Evolutionary conservation across 2,113 vertebrate genomes (phyloP).

Genomic region (Willisornis vidua): DNA sequence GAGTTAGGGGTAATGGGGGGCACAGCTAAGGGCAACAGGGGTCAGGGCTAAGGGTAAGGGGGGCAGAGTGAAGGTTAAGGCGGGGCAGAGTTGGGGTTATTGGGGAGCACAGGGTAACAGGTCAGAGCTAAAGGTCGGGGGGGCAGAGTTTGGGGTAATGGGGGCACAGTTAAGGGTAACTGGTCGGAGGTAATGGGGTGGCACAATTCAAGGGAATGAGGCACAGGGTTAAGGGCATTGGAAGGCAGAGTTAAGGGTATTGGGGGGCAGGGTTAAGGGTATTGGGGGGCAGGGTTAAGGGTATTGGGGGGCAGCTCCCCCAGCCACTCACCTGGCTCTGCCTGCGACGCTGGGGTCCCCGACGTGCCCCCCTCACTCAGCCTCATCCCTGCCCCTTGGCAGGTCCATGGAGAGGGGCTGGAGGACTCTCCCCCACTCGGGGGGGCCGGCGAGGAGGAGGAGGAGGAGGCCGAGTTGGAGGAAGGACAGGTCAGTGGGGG

Average conservation of each 20-base stretch:
- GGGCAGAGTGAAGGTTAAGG: no score
- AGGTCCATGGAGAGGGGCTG: conserved; percentile 69
- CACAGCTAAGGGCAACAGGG: no score
- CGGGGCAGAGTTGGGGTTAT: no score
- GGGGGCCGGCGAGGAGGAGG: conserved; percentile 32
- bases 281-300: no score
- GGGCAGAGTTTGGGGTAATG: no score
- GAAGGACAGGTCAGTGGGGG: not conserved
- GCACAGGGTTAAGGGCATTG: no score
- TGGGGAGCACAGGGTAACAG: no score
- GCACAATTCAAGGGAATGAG: no score
- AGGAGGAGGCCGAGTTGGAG: conserved; percentile 27
- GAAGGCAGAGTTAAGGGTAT: no score
- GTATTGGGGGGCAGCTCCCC: not conserved
- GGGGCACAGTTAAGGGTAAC: not conserved
- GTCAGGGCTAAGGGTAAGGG: no score
- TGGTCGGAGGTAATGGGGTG: no score
- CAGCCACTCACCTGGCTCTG: not conserved
- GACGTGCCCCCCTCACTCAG: not conserved
- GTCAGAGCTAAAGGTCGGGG: not conserved
- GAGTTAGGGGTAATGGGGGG: no score
- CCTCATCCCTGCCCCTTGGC: not conserved
- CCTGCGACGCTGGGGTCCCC: not conserved
- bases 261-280: not conserved
- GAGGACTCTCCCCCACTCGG: conserved; percentile 20